Evolutionary conservation across 2,113 vertebrate species (phyloP), one percentile per base, ranked within the genome.

Genomic region (Grallaria varia): DNA sequence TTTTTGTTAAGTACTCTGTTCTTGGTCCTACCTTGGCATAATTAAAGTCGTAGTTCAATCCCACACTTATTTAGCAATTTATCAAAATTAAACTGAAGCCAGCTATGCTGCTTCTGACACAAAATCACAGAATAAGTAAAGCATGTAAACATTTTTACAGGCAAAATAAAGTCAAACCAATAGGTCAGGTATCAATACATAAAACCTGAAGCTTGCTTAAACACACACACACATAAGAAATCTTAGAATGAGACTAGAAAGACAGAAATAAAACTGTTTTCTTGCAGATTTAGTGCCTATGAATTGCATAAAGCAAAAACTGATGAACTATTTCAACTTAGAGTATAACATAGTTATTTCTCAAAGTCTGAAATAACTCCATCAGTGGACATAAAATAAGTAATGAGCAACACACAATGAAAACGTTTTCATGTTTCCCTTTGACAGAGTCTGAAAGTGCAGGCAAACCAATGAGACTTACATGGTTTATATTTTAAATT

Each of bases 1-100:
- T 81, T 97, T 97, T 85, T 90, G 24, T 91, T 63, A 66, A 69
- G 27, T 39, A 58, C 49, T 91, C 21, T 63, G 40, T 27, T 94
- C 81, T 94, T 91, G 49, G 14, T 86, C 28, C n/a, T 93, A 27
- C 50, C 39, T 83, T 10, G 12, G 12, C 40, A 16, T 94, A 92
- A 93, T 58, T 89, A 45, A 96, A 84, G 35, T 52, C 89, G 31
- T 60, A 94, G 55, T 39, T 66, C 35, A 93, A 71, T 60, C 30
- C 14, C 16, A 1, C 25, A 69, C 20, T 86, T 69, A 89, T 56
- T 71, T 87, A 96, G 50, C 2, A 40, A 73, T 94, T 82, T 87
- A 45, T 58, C 49, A 90, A 90, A 97, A 92, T 72, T 84, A 94
- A 91, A 86, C 62, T 81, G 35, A 90, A 37, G 15, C 2, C 39